Conservation (phyloP, 64 coral and sea anemone species). For the Exaiptasia diaphana region DNA sequence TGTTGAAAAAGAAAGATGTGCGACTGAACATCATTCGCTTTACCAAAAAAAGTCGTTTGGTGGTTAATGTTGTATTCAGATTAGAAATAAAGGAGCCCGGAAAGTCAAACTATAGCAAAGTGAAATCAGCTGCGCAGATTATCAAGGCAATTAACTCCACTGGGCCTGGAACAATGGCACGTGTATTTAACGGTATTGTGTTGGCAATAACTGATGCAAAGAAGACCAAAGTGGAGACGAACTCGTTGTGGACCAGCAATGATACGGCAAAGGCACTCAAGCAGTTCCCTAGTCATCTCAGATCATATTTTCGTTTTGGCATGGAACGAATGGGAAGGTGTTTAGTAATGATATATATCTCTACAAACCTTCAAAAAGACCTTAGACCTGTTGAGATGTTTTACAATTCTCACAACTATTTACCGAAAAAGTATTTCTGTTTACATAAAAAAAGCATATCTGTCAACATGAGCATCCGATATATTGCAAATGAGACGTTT, state of each 20-base stretch:
- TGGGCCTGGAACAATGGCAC: background rate
- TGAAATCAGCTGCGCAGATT: slow-evolving; percentile 15
- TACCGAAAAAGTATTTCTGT: slow-evolving; percentile 61
- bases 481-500: no score
- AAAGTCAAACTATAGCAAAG: slow-evolving; percentile 7
- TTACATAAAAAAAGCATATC: background rate
- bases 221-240: background rate
- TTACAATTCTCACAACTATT: slow-evolving; percentile 11
- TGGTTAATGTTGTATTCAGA: slow-evolving; percentile 47
- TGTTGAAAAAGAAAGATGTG: background rate
- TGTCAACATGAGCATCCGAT: no score
- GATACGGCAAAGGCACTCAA: slow-evolving; percentile 12
- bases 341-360: slow-evolving; percentile 58
- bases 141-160: background rate
- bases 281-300: slow-evolving; percentile 54
- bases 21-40: slow-evolving; percentile 2
- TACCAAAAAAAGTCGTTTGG: background rate
- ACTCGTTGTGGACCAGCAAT: background rate
- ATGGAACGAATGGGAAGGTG: slow-evolving; percentile 30
- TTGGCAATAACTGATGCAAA: background rate
- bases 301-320: slow-evolving; percentile 46
- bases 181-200: slow-evolving; percentile 12
- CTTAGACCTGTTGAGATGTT: slow-evolving; percentile 45
- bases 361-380: slow-evolving; percentile 9
- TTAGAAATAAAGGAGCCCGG: slow-evolving; percentile 50